These are phyloP conservation scores for Taenaris catops DNA, from an alignment of 2,888 invertebrate genomes.

Conservation along the genomic window DNA sequence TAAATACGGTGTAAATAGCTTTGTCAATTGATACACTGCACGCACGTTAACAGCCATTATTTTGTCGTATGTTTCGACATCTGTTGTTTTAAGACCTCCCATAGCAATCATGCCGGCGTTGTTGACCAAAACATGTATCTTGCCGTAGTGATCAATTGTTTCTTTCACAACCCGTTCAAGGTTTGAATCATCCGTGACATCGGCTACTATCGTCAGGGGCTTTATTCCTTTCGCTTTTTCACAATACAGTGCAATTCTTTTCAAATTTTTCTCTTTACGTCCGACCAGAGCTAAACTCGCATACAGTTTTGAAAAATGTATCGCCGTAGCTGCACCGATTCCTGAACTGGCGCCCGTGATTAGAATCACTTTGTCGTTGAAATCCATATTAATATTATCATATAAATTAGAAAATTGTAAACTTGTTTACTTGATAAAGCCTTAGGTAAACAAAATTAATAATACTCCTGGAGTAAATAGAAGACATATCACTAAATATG, in stretches of 20 bases:
- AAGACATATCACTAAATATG: too few relatives aligned
- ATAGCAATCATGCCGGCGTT: conserved; percentile 90
- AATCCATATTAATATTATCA: conserved; percentile 73
- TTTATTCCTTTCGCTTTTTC: conserved; percentile 77
- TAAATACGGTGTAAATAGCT: conserved; percentile 90
- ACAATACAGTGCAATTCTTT: conserved; percentile 58
- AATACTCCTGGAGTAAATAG: too few relatives aligned
- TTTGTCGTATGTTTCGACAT: conserved; percentile 90
- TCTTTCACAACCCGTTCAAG: conserved; percentile 82
- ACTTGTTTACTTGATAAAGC: too few relatives aligned
- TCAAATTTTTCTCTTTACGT: conserved; percentile 53
- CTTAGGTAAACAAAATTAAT: too few relatives aligned
- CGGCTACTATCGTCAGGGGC: conserved; percentile 80
- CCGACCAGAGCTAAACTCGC: conserved; percentile 83
- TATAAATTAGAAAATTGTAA: too few relatives aligned
- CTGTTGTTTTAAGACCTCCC: conserved; percentile 90
- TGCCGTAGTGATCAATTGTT: conserved; percentile 84
- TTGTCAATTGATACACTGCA: conserved; percentile 88
- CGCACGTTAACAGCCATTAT: conserved; percentile 93
- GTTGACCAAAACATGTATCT: conserved; percentile 89
- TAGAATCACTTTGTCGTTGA: conserved; percentile 80
- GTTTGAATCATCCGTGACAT: conserved; percentile 84
- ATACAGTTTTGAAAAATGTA: conserved; percentile 83
- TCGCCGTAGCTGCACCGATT: conserved; percentile 85
- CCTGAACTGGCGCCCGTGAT: conserved; percentile 88